Conservation (phyloP, 2,797 vertebrate genomes). For the Chiloscyllium punctatum region DNA sequence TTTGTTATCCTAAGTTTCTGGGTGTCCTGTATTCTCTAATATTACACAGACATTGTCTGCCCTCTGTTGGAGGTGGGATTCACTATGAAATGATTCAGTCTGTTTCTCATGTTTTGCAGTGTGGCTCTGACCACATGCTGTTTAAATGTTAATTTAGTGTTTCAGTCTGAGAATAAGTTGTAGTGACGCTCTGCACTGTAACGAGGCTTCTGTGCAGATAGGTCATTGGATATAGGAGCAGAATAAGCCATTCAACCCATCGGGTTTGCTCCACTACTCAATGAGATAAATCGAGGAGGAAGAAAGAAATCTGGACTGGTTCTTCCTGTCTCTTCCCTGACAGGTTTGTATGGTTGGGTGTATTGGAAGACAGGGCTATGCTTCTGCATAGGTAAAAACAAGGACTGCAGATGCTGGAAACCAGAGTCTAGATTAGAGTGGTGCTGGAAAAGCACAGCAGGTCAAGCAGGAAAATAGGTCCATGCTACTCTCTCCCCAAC, state of each 20-base stretch:
- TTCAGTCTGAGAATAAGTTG: not conserved
- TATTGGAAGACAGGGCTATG: not conserved
- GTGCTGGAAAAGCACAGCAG: too few relatives aligned
- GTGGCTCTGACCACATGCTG: too few relatives aligned
- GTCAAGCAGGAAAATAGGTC: too few relatives aligned
- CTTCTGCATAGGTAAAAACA: not conserved
- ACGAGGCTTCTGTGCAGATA: not conserved
- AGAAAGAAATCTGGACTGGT: not conserved
- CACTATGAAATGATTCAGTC: not conserved
- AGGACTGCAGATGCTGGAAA: too few relatives aligned
- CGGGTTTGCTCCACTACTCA: not conserved
- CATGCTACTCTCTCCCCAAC: too few relatives aligned
- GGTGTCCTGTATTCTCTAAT: not conserved
- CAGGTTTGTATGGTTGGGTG: not conserved
- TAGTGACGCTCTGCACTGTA: not conserved
- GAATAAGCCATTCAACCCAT: too few relatives aligned
- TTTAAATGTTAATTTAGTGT: not conserved
- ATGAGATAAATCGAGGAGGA: not conserved
- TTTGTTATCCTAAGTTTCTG: not conserved
- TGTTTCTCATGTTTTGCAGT: not conserved
- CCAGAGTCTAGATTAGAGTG: too few relatives aligned
- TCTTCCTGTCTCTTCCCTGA: not conserved
- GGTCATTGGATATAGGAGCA: too few relatives aligned
- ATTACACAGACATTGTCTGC: not conserved
- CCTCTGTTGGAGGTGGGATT: not conserved